Evolutionary conservation across 2,797 vertebrate species (phyloP).

Genomic region (Melanotaenia boesemani): DNA sequence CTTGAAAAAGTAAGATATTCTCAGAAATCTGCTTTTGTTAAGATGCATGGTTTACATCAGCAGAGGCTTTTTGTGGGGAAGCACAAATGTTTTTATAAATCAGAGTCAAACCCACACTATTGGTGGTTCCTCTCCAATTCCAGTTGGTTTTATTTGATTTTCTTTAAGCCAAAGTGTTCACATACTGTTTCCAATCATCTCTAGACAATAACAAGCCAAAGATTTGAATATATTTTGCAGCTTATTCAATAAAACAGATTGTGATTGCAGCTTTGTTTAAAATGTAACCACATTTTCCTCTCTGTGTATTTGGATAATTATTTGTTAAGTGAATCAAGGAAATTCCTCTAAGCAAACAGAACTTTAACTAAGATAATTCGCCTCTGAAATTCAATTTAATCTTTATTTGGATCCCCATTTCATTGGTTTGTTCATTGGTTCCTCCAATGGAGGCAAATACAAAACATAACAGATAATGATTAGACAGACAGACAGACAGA

Average conservation of each 20-base stretch:
- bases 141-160: neutral
- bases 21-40: constrained; percentile 2
- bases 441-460: too few species aligned
- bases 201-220: neutral
- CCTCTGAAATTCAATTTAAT: too few species aligned
- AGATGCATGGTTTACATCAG: constrained; percentile 1
- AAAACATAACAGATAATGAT: too few species aligned
- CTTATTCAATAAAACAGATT: neutral
- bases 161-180: too few species aligned
- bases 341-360: neutral
- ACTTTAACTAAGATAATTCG: too few species aligned
- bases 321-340: neutral
- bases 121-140: neutral
- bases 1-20: neutral
- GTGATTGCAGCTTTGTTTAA: neutral
- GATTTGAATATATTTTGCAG: neutral
- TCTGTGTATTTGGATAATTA: neutral
- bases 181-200: neutral
- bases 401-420: too few species aligned
- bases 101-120: neutral
- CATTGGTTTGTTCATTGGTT: too few species aligned
- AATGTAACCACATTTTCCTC: neutral
- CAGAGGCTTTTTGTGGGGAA: neutral
- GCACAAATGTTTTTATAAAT: neutral
- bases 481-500: too few species aligned